Percentiles rank a stretch among this genome's conserved stretches.
phyloP scores from a whole-genome alignment of 2,113 vertebrate species.

The Pholis gunnellus region DNA sequence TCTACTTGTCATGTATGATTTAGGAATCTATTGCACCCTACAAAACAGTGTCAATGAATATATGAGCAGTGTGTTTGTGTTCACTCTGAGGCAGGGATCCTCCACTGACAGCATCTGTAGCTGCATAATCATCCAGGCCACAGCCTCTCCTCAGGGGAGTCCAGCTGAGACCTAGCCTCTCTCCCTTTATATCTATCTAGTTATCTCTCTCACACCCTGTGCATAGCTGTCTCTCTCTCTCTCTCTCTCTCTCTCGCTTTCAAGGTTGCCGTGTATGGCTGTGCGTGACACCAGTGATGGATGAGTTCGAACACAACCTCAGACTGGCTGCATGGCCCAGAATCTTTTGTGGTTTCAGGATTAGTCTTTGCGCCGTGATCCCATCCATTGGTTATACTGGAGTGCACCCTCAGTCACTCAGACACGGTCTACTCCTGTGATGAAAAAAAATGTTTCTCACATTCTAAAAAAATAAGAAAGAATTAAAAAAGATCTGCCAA shows the following conservation, averaged over 20 bases:
- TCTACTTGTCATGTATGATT: constrained; percentile 32
- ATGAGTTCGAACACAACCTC: constrained; percentile 70
- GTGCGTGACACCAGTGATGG: constrained; percentile 71
- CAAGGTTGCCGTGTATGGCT: constrained; percentile 73
- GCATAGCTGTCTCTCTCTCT: constrained; percentile 44
- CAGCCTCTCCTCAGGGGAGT: constrained; percentile 73
- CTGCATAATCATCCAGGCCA: constrained; percentile 81
- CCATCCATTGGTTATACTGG: constrained; percentile 43
- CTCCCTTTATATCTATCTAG: constrained; percentile 26
- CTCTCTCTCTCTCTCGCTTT: constrained; percentile 33
- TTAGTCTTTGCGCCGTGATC: constrained; percentile 45
- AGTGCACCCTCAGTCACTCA: constrained; percentile 39
- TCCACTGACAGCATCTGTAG: constrained; percentile 79
- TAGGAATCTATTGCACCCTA: background rate
- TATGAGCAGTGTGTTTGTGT: constrained; percentile 45
- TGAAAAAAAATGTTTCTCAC: constrained; percentile 39
- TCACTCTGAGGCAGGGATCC: constrained; percentile 59
- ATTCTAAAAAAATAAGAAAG: constrained; percentile 37
- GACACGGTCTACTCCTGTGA: constrained; percentile 30
- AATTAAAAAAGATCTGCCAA: constrained; percentile 54
- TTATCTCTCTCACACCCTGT: constrained; percentile 27
- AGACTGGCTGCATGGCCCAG: constrained; percentile 50
- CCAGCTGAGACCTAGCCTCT: constrained; percentile 73
- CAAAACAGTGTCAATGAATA: constrained; percentile 22
- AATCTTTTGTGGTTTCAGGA: constrained; percentile 67